These are phyloP conservation scores for Halyomorpha halys DNA, from an alignment of 1,140 invertebrate genomes.

Conservation along the genomic window DNA sequence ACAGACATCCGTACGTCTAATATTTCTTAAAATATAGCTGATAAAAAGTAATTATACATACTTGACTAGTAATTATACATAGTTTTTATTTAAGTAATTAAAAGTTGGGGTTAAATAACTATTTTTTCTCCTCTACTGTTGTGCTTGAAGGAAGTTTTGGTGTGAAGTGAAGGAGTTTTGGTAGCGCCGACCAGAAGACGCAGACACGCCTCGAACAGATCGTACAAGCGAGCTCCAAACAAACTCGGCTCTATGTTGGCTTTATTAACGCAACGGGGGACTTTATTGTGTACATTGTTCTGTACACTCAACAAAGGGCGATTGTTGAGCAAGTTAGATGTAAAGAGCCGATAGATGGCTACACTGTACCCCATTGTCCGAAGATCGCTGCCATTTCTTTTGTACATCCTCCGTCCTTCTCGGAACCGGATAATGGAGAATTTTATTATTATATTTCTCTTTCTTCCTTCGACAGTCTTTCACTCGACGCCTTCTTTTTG, in stretches of 20 bases:
- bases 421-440: background rate
- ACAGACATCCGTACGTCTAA: too few relatives aligned
- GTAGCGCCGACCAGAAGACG: too few relatives aligned
- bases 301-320: background rate
- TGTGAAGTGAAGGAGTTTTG: too few relatives aligned
- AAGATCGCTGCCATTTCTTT: background rate
- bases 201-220: too few relatives aligned
- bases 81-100: too few relatives aligned
- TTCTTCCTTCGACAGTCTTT: background rate
- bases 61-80: too few relatives aligned
- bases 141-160: too few relatives aligned
- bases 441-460: slow-evolving; percentile 9
- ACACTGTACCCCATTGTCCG: background rate
- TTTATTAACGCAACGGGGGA: background rate
- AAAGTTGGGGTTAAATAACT: too few relatives aligned
- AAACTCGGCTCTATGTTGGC: background rate
- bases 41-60: too few relatives aligned
- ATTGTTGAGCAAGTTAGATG: slow-evolving; percentile 10
- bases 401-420: background rate
- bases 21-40: too few relatives aligned
- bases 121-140: too few relatives aligned
- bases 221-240: background rate
- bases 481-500: background rate
- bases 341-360: background rate
- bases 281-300: slow-evolving; percentile 7